Conservation (phyloP, 2,797 vertebrate genomes). For the Monodelphis domestica region DNA sequence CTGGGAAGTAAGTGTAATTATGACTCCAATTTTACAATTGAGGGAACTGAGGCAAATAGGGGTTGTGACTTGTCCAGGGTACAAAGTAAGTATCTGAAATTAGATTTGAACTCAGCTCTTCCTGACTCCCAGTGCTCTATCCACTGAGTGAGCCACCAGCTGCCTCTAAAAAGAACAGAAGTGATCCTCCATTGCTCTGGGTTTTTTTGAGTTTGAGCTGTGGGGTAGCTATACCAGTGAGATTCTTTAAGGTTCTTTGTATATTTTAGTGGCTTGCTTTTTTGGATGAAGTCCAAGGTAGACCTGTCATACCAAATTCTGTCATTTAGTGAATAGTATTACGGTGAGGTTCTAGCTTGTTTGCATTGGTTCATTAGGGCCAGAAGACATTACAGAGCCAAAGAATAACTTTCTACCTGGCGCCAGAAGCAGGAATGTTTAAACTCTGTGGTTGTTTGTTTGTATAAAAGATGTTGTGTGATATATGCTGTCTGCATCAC, state of each 20-base stretch:
- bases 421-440: slow-evolving; percentile 46
- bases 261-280: background rate
- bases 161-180: no score
- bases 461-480: slow-evolving; percentile 56
- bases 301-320: slow-evolving; percentile 66
- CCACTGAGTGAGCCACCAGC: background rate
- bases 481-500: slow-evolving; percentile 42
- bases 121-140: background rate
- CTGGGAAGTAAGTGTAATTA: background rate
- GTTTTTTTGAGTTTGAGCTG: background rate
- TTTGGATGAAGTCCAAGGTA: background rate
- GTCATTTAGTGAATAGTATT: slow-evolving; percentile 55
- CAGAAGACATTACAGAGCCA: slow-evolving; percentile 64
- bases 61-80: background rate
- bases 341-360: slow-evolving; percentile 64
- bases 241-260: background rate
- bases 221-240: background rate
- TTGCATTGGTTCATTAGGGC: slow-evolving; percentile 58
- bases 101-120: background rate
- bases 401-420: slow-evolving; percentile 58
- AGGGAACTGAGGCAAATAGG: background rate
- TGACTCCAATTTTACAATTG: background rate
- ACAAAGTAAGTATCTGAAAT: background rate
- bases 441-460: slow-evolving; percentile 1
- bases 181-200: background rate